Conservation (phyloP, 2,888 invertebrate species). For the Orthonevra nobilis region DNA sequence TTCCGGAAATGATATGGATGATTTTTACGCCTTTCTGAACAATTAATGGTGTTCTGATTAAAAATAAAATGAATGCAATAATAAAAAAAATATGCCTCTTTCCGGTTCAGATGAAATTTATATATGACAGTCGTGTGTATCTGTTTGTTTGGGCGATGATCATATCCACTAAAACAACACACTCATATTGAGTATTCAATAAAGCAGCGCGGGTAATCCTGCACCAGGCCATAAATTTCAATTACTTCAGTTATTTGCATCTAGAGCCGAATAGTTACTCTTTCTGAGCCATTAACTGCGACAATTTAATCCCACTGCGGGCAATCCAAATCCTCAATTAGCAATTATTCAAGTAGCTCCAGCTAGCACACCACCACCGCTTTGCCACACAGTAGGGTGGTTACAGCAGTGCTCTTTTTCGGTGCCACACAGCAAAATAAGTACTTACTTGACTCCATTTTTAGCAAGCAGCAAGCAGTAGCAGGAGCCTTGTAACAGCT, state of each 20-base stretch:
- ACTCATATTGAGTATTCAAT: slow-evolving; percentile 62
- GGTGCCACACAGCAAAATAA: no score
- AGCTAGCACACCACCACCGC: slow-evolving; percentile 21
- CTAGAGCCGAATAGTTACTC: slow-evolving; percentile 68
- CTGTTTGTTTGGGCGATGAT: slow-evolving; percentile 37
- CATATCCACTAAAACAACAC: slow-evolving; percentile 60
- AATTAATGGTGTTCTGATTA: slow-evolving; percentile 56
- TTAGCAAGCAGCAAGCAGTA: slow-evolving; percentile 25
- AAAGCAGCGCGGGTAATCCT: slow-evolving; percentile 67
- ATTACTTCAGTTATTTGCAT: slow-evolving; percentile 68
- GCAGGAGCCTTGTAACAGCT: slow-evolving; percentile 49
- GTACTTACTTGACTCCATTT: slow-evolving; percentile 55
- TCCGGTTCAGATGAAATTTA: slow-evolving; percentile 28
- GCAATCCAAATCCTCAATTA: slow-evolving; percentile 75
- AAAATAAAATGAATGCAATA: slow-evolving; percentile 56
- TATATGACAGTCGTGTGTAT: no score
- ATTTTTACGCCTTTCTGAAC: slow-evolving; percentile 62
- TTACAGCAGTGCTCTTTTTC: no score
- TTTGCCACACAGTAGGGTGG: not conserved
- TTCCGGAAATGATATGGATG: slow-evolving; percentile 62
- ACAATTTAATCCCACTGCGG: slow-evolving; percentile 74
- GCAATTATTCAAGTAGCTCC: slow-evolving; percentile 74
- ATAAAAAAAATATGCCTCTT: slow-evolving; percentile 25
- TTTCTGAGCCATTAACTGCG: slow-evolving; percentile 72
- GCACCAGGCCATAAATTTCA: slow-evolving; percentile 64